Evolutionary conservation across 1,140 invertebrate species (phyloP).

Genomic region (Cydia strobilella): DNA sequence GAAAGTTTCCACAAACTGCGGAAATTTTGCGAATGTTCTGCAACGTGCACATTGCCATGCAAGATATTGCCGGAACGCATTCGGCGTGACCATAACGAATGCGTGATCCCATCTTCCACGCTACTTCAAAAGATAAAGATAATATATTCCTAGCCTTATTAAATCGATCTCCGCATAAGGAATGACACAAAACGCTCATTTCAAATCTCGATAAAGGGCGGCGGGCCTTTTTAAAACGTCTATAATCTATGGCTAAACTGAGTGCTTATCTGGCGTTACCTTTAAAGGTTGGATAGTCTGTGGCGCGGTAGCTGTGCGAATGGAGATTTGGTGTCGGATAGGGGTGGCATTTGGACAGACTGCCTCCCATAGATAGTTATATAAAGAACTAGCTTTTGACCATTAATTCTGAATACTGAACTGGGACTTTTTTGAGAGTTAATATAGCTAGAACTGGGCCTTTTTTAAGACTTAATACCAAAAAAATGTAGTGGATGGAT

Average conservation of each 20-base stretch:
- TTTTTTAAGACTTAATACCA: too few species aligned
- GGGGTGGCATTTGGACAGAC: background rate
- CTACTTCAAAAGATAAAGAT: background rate
- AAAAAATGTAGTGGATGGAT: too few species aligned
- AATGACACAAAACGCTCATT: conserved; percentile 29
- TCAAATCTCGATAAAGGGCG: conserved; percentile 23
- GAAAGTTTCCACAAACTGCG: too few species aligned
- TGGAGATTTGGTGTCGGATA: conserved; percentile 11
- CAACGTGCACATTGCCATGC: background rate
- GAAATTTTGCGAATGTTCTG: too few species aligned
- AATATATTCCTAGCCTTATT: conserved; percentile 21
- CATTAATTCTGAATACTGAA: too few species aligned
- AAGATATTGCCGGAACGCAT: background rate
- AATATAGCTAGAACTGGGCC: too few species aligned
- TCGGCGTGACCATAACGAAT: background rate
- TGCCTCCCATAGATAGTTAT: background rate
- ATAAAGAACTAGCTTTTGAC: too few species aligned
- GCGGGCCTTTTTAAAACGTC: conserved; percentile 29
- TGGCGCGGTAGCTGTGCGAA: conserved; percentile 21
- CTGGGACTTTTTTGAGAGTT: too few species aligned
- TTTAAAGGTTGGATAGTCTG: conserved; percentile 20
- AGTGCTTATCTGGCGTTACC: conserved; percentile 22
- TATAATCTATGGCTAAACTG: conserved; percentile 29
- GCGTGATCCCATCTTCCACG: background rate
- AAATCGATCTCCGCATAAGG: conserved; percentile 26